phyloP scores from a whole-genome alignment of 2,888 invertebrate species.

The Cremastinae sp. region DNA sequence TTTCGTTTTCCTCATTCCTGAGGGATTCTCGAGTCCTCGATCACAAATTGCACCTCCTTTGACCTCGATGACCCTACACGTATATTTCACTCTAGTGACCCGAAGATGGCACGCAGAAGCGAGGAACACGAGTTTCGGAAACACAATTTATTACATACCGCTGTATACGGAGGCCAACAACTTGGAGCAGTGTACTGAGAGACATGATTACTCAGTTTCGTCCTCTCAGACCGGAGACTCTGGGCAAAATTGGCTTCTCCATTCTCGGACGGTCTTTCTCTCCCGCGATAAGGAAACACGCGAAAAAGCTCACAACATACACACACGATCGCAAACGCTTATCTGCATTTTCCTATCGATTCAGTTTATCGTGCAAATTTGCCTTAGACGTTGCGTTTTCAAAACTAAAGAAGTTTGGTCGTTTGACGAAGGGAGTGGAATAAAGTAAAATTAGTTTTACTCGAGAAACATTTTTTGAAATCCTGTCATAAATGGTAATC shows the following conservation, averaged over 20 bases:
- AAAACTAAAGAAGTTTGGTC: background rate
- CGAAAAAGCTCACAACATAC: too few relatives aligned
- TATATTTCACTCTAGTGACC: background rate
- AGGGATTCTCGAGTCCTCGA: background rate
- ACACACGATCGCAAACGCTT: too few relatives aligned
- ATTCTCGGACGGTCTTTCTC: too few relatives aligned
- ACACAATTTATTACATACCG: conserved; percentile 52
- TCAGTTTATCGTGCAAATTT: too few relatives aligned
- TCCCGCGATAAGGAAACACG: too few relatives aligned
- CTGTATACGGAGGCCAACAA: conserved; percentile 35
- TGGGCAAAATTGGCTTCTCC: background rate
- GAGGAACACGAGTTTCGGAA: conserved; percentile 40
- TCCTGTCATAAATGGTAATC: too few relatives aligned
- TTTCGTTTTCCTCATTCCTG: background rate
- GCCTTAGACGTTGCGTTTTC: background rate
- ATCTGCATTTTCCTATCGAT: too few relatives aligned
- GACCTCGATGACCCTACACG: too few relatives aligned
- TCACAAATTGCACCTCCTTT: too few relatives aligned
- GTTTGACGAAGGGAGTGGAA: too few relatives aligned
- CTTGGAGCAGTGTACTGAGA: conserved; percentile 36
- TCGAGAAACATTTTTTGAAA: too few relatives aligned
- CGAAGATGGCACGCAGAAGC: background rate
- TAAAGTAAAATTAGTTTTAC: too few relatives aligned
- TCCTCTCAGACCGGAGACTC: conserved; percentile 14
- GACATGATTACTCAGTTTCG: conserved; percentile 53